Base-by-base conservation (phyloP, 2,888 invertebrate species). In the Leucophora obtusa region DNA sequence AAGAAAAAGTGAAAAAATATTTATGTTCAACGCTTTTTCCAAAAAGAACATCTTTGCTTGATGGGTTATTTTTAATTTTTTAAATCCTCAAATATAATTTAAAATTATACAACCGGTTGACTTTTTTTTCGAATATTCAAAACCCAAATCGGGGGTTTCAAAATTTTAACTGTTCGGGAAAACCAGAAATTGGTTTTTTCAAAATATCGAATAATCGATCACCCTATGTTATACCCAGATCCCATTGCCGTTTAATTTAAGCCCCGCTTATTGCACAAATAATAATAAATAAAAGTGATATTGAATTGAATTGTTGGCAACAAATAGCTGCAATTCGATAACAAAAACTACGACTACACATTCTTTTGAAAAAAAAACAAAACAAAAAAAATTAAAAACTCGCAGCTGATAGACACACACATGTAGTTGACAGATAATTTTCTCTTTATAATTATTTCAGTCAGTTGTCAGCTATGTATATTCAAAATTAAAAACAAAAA, bases 291-390 rank as follows among this genome's bases (percentile, higher is more conserved):
- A 74, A 68, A 68, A 74, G 53, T 74, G 66, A 68, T 74, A 68
- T 68, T 74, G 66, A 74, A 74, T 66, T 53, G 60, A 68, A 66
- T 66, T 74, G 73, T 60, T 74, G 73, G 43, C 65, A 74, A 51
- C 65, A 66, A 65, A 73, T 65, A 66, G 66, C 53, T 60, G 74
- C 59, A 59, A 60, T 53, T 66, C 66, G 66, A 68, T 43, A 28
- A 63, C 33, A 63, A 50, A 43, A 65, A 28, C 43, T 38, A 17
- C 17, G 8, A 24, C 51, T 38, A 54, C 14, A 53, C 50, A 60
- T 73, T 73, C 66, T 66, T 70, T 70, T 53, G 10, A 53, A 68
- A 73, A 18, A 21, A 15, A 72, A 63, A n/a, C n/a, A n/a, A 59
- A 70, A 50, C 17, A 43, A 51, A 47, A 59, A 66, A 74, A 56